Conservation (phyloP, 1,140 invertebrate genomes). For the Apis florea region DNA sequence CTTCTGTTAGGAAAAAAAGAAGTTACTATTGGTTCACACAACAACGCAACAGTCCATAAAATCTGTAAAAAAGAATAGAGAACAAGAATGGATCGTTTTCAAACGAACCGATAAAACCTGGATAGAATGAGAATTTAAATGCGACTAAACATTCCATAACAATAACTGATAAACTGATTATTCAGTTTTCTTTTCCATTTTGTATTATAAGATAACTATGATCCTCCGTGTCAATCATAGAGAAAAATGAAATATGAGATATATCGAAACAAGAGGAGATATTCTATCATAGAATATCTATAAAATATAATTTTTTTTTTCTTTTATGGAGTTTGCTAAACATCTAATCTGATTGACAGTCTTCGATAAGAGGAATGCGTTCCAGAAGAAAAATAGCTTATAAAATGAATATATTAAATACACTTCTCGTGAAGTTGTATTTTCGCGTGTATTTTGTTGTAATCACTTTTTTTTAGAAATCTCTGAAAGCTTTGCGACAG, state of each 20-base stretch:
- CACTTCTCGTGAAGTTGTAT: constrained; percentile 31
- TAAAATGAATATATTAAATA: constrained; percentile 56
- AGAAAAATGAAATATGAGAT: constrained; percentile 17
- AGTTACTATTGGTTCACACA: constrained; percentile 31
- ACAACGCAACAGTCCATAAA: constrained; percentile 46
- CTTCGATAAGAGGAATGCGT: constrained; percentile 66
- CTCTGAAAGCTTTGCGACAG: constrained; percentile 49
- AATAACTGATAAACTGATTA: constrained; percentile 5
- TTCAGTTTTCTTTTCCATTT: background rate
- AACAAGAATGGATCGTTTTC: constrained; percentile 24
- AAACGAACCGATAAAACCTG: constrained; percentile 20
- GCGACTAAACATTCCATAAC: constrained; percentile 35
- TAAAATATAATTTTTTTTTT: background rate
- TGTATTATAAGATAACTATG: constrained; percentile 3
- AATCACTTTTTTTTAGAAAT: constrained; percentile 39
- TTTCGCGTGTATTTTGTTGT: constrained; percentile 33
- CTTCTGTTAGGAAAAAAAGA: constrained; percentile 16
- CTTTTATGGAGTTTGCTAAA: constrained; percentile 9
- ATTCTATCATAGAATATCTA: constrained; percentile 5
- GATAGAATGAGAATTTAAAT: constrained; percentile 23
- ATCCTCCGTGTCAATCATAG: constrained; percentile 1
- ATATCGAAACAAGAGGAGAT: constrained; percentile 4
- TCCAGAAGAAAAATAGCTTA: constrained; percentile 49
- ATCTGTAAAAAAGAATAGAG: constrained; percentile 36
- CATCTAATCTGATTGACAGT: constrained; percentile 58